Evolutionary conservation across 2,888 invertebrate species (phyloP).

Genomic region (Agrotis exclamationis): DNA sequence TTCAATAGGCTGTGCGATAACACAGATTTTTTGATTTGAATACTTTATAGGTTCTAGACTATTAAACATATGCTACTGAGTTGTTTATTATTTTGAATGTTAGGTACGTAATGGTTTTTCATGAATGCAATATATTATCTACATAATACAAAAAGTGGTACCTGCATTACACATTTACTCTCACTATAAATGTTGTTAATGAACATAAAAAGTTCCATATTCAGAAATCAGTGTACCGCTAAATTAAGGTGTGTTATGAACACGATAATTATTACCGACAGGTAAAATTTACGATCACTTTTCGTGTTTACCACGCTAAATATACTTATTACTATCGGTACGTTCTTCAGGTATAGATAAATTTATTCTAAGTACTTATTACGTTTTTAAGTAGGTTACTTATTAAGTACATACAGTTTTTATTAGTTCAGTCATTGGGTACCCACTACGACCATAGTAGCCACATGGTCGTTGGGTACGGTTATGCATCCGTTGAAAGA

Average conservation of each 20-base stretch:
- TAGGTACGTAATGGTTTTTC: not conserved
- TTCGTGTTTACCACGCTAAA: constrained; percentile 17
- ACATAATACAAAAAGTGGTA: not conserved
- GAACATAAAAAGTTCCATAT: constrained; percentile 16
- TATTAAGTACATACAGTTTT: not conserved
- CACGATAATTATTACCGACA: constrained; percentile 46
- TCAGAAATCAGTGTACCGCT: constrained; percentile 38
- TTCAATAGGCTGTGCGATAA: not conserved
- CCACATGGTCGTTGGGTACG: too few relatives aligned
- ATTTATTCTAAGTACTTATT: not conserved
- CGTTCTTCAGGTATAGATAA: not conserved
- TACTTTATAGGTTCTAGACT: not conserved
- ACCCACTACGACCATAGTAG: too few relatives aligned
- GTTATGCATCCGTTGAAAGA: not conserved
- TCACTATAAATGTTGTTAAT: constrained; percentile 6
- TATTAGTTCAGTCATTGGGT: too few relatives aligned
- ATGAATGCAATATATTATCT: not conserved
- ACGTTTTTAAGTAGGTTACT: not conserved
- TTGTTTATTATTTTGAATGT: not conserved
- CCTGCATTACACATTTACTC: not conserved
- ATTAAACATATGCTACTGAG: not conserved
- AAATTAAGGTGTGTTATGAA: constrained; percentile 35
- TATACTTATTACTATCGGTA: constrained; percentile 6
- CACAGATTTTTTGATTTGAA: not conserved
- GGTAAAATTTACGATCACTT: constrained; percentile 36